Base-by-base conservation (phyloP, 2,888 invertebrate species). In the Trachelus iudaicus region DNA sequence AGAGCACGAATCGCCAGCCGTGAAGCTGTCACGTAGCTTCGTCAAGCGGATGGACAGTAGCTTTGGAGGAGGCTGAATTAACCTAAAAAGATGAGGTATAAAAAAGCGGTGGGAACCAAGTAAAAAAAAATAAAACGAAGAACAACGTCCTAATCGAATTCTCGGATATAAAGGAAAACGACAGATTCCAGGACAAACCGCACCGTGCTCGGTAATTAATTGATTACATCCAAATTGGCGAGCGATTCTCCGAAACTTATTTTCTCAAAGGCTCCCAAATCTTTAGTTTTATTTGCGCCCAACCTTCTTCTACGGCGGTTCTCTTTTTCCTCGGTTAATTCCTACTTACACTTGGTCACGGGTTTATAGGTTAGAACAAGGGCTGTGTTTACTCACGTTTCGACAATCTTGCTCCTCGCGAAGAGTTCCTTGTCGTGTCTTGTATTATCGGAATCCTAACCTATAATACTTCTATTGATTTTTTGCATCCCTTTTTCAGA, bases 361-460 rank as follows among this genome's bases (percentile, higher is more conserved):
- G 71, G 0, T 34, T 34, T 31, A 13, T 34, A 71, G 71, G 71
- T 34, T 34, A 23, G 12, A 71, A 71, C 71, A 71, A 3, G 12
- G 71, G 71, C 13, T 15, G 23, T 71, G 71, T 71, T 71, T 71
- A 34, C 71, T 71, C 71, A 71, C 71, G 71, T 71, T 71, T 23
- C 71, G 23, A 23, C 23, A 56, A 9, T 56, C 23, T 56, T 56
- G 23, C 9, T 56, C 23, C 56, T 9, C 0, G 6, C 9, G 2
- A 56, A 56, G 23, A 23, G 9, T 56, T 23, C 23, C 56, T 56
- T 56, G 40, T 56, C 23, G 9, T 9, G 56, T 9, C 56, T 56
- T 9, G 56, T 15, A 40, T 40, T 40, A 40, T 15, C 1, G 4
- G 15, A 40, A 40, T 15, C 40, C 40, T 40, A 40, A 40, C 40